phyloP scores from a whole-genome alignment of 2,888 invertebrate species.

The Oconnorella tubifera region DNA sequence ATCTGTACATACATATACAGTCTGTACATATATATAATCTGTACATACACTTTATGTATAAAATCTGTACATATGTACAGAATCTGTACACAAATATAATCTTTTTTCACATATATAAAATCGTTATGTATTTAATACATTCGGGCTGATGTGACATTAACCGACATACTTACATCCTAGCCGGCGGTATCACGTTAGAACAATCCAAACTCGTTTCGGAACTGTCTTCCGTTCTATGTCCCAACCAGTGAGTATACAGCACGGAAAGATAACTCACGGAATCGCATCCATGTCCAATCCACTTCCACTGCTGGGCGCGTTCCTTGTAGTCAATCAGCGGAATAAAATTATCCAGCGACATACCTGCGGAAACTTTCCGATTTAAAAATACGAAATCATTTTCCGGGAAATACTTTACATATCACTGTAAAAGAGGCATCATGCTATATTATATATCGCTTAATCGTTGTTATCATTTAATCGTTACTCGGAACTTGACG shows the following conservation, averaged over 20 bases:
- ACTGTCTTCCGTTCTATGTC: too few species aligned
- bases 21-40: too few species aligned
- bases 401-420: not conserved
- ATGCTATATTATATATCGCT: not conserved
- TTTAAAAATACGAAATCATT: constrained; percentile 2
- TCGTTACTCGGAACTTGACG: not conserved
- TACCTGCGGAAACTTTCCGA: constrained; percentile 54
- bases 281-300: constrained; percentile 88
- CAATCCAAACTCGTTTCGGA: constrained; percentile 39
- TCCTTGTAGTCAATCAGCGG: constrained; percentile 82
- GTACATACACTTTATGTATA: too few species aligned
- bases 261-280: constrained; percentile 69
- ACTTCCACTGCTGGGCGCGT: constrained; percentile 67
- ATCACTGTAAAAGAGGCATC: not conserved
- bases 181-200: constrained; percentile 53
- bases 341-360: constrained; percentile 78
- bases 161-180: constrained; percentile 51
- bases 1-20: too few species aligned
- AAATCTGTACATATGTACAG: too few species aligned
- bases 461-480: too few species aligned
- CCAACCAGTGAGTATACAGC: constrained; percentile 76
- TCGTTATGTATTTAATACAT: too few species aligned
- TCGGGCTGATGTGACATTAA: too few species aligned
- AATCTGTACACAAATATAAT: too few species aligned
- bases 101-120: too few species aligned